Percentiles rank a stretch among this genome's conserved stretches.
These are phyloP conservation scores for Lophura nycthemera DNA, from an alignment of 2,113 vertebrate genomes.

Conservation along the genomic window DNA sequence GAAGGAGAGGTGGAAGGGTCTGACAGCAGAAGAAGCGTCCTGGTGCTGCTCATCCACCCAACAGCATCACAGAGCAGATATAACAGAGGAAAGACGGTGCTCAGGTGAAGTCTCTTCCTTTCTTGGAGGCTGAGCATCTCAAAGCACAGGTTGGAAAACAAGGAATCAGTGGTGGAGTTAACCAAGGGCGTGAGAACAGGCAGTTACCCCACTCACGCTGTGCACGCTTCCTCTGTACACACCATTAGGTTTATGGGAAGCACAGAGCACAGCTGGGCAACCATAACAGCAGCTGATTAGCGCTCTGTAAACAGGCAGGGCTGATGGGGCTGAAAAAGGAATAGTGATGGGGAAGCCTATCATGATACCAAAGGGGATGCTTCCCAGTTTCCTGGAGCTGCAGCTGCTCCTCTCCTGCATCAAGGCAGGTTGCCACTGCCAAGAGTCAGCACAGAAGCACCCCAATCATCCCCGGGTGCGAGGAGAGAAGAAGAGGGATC, in stretches of 20 bases:
- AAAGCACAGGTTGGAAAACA: fast-evolving
- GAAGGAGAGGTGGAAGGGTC: background rate
- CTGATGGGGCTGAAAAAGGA: background rate
- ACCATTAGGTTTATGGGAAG: background rate
- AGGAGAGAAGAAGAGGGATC: background rate
- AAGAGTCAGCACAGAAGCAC: fast-evolving
- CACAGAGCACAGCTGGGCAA: background rate
- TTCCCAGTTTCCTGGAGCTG: fast-evolving
- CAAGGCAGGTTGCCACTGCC: fast-evolving
- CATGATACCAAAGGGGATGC: fast-evolving
- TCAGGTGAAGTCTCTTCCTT: fast-evolving
- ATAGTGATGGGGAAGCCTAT: background rate
- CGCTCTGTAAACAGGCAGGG: background rate
- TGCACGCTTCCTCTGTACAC: background rate
- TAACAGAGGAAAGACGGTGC: fast-evolving
- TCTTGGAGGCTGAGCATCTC: background rate
- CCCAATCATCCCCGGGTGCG: background rate
- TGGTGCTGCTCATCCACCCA: fast-evolving
- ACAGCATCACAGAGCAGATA: fast-evolving
- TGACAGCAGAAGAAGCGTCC: background rate
- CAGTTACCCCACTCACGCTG: background rate
- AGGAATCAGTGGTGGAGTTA: background rate
- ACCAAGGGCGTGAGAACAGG: background rate
- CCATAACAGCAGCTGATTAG: background rate
- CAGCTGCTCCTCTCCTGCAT: fast-evolving